Evolutionary conservation across 2,113 vertebrate species (phyloP).

Genomic region (Nicator chloris): DNA sequence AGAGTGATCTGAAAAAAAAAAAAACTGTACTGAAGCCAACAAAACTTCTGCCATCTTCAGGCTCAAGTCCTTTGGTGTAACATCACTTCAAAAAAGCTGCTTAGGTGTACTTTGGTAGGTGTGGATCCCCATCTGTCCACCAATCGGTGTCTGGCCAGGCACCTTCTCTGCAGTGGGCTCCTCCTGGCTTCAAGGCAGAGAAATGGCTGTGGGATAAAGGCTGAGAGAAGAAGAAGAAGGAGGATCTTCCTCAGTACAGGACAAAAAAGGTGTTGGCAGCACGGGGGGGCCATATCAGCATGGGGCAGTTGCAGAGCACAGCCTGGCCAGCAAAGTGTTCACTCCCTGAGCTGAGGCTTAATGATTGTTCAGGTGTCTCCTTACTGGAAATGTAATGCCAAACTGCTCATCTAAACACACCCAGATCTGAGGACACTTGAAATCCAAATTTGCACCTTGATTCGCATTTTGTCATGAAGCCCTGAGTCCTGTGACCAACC

Average conservation of each 20-base stretch:
- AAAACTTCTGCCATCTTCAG: neutral
- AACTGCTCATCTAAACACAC: neutral
- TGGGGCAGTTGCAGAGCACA: neutral
- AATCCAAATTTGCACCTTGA: neutral
- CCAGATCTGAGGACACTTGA: neutral
- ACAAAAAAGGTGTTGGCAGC: neutral
- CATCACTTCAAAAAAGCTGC: neutral
- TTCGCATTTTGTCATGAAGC: neutral
- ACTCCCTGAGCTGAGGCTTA: neutral
- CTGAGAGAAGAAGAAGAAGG: neutral
- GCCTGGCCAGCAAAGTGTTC: neutral
- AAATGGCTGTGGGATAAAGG: neutral
- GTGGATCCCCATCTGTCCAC: neutral
- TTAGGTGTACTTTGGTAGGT: neutral
- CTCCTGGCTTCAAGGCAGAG: neutral
- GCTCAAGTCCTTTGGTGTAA: neutral
- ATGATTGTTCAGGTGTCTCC: rapidly evolving
- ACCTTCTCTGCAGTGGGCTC: neutral
- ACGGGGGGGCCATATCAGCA: neutral
- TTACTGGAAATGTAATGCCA: neutral
- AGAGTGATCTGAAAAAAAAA: neutral
- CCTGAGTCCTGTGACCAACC: neutral
- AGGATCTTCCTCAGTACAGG: neutral
- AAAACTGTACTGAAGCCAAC: neutral
- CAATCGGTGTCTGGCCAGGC: neutral